These are phyloP conservation scores for Ctenoplectra terminalis DNA, from an alignment of 1,140 invertebrate species.

Conservation along the genomic window DNA sequence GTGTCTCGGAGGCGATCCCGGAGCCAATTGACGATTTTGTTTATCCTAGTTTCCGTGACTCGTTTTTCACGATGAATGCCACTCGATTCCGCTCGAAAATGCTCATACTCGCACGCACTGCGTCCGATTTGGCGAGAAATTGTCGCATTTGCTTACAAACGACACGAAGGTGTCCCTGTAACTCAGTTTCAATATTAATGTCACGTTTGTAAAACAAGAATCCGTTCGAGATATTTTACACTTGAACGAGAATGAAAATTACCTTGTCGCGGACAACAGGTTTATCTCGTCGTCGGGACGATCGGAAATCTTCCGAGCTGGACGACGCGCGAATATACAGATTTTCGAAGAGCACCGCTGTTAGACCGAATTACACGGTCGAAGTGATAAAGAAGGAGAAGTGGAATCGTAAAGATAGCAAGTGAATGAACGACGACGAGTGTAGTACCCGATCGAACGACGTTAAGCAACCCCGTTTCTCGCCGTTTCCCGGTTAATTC, in stretches of 20 bases:
- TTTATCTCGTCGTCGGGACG: background rate
- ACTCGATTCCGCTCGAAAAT: background rate
- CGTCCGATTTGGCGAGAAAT: no score
- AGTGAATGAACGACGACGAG: background rate
- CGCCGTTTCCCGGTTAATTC: slow-evolving; percentile 12
- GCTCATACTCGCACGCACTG: background rate
- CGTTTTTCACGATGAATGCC: background rate
- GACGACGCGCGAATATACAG: background rate
- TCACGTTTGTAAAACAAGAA: background rate
- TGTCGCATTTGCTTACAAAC: no score
- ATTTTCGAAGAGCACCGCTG: slow-evolving; percentile 12
- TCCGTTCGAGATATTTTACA: background rate
- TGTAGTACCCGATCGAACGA: slow-evolving; percentile 6
- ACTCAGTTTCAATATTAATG: background rate
- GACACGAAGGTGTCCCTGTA: no score
- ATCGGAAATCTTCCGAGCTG: background rate
- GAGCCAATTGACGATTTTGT: slow-evolving; percentile 44
- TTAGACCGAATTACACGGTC: slow-evolving; percentile 35
- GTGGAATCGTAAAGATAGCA: slow-evolving; percentile 12
- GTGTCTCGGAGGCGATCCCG: slow-evolving; percentile 9
- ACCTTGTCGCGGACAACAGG: background rate
- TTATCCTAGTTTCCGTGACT: slow-evolving; percentile 4
- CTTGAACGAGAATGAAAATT: background rate
- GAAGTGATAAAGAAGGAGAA: slow-evolving; percentile 8
- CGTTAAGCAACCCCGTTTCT: slow-evolving; percentile 24